Evolutionary conservation across 2,113 vertebrate species (phyloP).

Genomic region (Macquaria ambigua): DNA sequence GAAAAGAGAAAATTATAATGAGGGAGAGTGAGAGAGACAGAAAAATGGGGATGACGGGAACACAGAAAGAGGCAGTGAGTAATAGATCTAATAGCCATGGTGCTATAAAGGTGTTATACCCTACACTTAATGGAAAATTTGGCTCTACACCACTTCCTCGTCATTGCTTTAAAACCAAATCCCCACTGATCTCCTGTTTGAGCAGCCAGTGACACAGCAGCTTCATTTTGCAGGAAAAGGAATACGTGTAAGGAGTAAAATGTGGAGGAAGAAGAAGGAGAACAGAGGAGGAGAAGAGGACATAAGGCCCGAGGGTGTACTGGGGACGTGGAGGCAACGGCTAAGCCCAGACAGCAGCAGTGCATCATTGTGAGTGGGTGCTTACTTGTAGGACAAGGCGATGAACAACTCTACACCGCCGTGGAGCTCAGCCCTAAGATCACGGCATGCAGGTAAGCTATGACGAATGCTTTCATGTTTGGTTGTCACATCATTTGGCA

Average conservation of each 20-base stretch:
- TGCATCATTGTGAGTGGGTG: slow-evolving; percentile 71
- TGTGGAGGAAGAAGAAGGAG: neutral
- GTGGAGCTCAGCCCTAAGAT: neutral
- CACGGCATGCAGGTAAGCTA: neutral
- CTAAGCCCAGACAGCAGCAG: slow-evolving; percentile 51
- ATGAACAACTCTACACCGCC: slow-evolving; percentile 24
- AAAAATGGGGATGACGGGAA: slow-evolving; percentile 3
- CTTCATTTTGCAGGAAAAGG: slow-evolving; percentile 39
- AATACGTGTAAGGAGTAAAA: slow-evolving; percentile 24
- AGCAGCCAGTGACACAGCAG: slow-evolving; percentile 19
- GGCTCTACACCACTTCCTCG: neutral
- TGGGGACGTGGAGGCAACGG: slow-evolving; percentile 26
- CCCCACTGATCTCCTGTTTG: slow-evolving; percentile 24
- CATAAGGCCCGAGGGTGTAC: slow-evolving; percentile 56
- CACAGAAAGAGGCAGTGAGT: neutral
- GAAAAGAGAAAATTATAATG: slow-evolving; percentile 20
- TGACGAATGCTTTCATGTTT: neutral
- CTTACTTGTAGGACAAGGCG: slow-evolving; percentile 45
- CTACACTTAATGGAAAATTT: slow-evolving; percentile 12
- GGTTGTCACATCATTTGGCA: neutral
- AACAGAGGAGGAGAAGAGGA: slow-evolving; percentile 23
- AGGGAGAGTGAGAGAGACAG: slow-evolving; percentile 8
- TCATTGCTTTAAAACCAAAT: slow-evolving; percentile 5
- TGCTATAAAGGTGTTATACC: slow-evolving; percentile 30
- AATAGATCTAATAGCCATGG: neutral